Percentiles rank a stretch among this genome's conserved stretches.
phyloP scores from a whole-genome alignment of 2,888 invertebrate species.

The Amblyteles armatorius region DNA sequence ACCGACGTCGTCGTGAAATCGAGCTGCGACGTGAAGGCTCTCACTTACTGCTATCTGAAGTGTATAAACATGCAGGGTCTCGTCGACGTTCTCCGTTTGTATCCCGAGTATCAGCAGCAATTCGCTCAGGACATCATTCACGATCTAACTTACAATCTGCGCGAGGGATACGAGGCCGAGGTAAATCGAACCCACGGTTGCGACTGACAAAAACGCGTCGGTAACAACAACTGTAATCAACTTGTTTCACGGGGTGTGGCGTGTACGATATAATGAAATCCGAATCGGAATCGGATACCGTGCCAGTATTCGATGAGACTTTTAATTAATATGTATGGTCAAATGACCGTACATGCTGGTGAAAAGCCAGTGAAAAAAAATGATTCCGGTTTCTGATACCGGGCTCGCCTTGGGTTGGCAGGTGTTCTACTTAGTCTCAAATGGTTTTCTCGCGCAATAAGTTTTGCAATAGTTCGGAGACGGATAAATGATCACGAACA shows the following conservation, averaged over 20 bases:
- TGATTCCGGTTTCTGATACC: neutral
- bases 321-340: too few species aligned
- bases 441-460: neutral
- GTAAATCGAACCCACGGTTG: constrained; percentile 80
- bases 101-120: constrained; percentile 97
- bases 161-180: constrained; percentile 97
- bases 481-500: neutral
- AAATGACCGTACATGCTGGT: too few species aligned
- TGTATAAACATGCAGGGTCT: constrained; percentile 96
- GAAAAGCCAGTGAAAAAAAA: neutral
- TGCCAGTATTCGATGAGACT: too few species aligned
- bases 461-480: neutral
- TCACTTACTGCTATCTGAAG: constrained; percentile 98
- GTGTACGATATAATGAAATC: too few species aligned
- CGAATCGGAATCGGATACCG: too few species aligned
- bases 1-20: constrained; percentile 95
- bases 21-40: constrained; percentile 96
- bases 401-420: too few species aligned
- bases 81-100: constrained; percentile 94
- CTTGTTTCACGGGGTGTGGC: too few species aligned
- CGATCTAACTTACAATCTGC: constrained; percentile 96
- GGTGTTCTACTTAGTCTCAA: neutral
- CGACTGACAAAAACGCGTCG: neutral
- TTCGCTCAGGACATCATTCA: constrained; percentile 97
- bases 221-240: too few species aligned